These are phyloP conservation scores for Dromas ardeola DNA, from an alignment of 2,113 vertebrate species.

Conservation along the genomic window DNA sequence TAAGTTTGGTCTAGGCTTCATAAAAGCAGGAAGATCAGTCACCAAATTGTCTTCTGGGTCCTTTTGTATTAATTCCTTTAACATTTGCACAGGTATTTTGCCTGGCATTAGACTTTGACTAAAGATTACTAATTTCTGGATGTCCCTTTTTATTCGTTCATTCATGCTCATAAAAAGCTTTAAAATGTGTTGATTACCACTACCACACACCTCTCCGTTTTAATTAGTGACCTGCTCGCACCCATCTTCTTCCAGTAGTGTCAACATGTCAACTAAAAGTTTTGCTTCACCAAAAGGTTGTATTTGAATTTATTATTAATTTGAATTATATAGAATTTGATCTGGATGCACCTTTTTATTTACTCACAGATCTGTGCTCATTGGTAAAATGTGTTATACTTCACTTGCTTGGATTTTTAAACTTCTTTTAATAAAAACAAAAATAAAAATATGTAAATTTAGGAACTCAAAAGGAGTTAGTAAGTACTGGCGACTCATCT, in stretches of 20 bases:
- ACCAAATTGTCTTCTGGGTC: background rate
- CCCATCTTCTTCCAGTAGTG: background rate
- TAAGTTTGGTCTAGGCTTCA: background rate
- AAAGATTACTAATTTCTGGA: background rate
- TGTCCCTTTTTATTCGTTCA: background rate
- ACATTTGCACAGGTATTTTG: background rate
- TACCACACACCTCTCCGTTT: background rate
- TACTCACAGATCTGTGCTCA: background rate
- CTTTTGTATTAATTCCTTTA: background rate
- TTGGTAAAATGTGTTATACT: background rate
- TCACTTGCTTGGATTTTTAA: background rate
- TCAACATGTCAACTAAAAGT: background rate
- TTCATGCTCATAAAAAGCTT: background rate
- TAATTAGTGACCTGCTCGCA: conserved; percentile 16
- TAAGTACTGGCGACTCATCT: background rate
- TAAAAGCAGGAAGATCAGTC: background rate
- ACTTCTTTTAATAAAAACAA: background rate
- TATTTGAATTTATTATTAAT: background rate
- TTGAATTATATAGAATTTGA: background rate
- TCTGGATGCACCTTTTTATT: background rate
- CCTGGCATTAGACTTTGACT: background rate
- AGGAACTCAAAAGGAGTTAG: background rate
- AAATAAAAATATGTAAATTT: background rate
- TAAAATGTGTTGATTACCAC: background rate
- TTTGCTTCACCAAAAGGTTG: background rate